Percentiles rank a stretch among this genome's conserved stretches.
Evolutionary conservation across 2,888 invertebrate genomes (phyloP).

Genomic region (Rhimphoctona megacephalus): DNA sequence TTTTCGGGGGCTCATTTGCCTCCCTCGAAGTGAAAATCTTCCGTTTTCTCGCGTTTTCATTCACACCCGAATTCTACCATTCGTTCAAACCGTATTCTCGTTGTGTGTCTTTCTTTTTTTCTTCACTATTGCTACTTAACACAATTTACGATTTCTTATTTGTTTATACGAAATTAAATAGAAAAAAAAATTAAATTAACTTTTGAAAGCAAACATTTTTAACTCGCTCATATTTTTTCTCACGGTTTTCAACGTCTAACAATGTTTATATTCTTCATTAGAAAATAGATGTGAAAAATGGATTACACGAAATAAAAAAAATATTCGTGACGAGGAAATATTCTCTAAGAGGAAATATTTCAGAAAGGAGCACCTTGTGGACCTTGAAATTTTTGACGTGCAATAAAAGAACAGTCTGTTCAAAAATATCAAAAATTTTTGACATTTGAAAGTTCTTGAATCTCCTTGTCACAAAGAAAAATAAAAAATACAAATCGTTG

Average conservation of each 20-base stretch:
- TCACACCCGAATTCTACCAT: conserved; percentile 4
- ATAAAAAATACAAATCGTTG: neutral
- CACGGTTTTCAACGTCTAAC: neutral
- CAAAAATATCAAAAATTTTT: neutral
- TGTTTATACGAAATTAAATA: neutral
- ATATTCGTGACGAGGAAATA: neutral
- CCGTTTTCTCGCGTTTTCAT: conserved; percentile 35
- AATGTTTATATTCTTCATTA: neutral
- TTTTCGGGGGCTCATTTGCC: conserved; percentile 55
- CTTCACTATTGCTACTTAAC: neutral
- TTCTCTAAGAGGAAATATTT: neutral
- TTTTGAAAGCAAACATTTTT: neutral
- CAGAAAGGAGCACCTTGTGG: neutral
- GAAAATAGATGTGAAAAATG: neutral
- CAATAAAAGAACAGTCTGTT: neutral
- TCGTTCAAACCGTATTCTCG: neutral
- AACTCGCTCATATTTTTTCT: neutral
- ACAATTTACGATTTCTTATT: neutral
- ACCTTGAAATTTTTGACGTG: neutral
- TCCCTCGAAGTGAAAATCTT: conserved; percentile 25
- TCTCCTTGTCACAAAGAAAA: neutral
- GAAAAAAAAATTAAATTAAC: neutral
- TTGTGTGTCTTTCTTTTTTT: neutral
- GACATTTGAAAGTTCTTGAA: neutral
- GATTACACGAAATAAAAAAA: neutral